Evolutionary conservation across 2,113 vertebrate genomes (phyloP).

Genomic region (Lonchura striata): DNA sequence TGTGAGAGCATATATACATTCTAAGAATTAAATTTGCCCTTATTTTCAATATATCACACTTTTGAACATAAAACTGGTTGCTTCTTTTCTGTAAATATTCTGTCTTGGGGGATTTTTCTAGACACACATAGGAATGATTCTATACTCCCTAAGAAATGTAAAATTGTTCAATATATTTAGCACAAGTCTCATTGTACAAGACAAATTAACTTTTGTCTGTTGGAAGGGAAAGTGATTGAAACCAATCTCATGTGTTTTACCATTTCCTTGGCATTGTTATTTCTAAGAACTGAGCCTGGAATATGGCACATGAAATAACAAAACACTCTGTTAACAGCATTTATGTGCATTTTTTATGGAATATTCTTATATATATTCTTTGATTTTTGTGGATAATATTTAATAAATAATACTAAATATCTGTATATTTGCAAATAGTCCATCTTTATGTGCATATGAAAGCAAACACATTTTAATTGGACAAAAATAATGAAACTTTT

Average conservation of each 20-base stretch:
- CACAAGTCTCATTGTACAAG: background rate
- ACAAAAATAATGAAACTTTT: background rate
- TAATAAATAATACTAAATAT: background rate
- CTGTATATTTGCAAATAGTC: background rate
- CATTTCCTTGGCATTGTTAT: background rate
- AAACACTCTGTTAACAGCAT: background rate
- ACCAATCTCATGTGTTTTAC: background rate
- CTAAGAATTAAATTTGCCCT: background rate
- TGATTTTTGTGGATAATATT: background rate
- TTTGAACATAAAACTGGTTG: background rate
- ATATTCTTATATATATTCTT: background rate
- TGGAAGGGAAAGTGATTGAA: background rate
- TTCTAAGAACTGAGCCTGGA: background rate
- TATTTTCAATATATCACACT: background rate
- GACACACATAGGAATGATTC: background rate
- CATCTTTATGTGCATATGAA: background rate
- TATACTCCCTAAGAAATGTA: background rate
- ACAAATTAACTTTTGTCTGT: background rate
- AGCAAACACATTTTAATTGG: background rate
- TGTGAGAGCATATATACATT: background rate
- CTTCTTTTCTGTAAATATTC: background rate
- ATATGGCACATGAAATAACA: background rate
- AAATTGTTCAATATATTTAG: background rate
- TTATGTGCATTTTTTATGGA: background rate
- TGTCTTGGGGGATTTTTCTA: background rate